phyloP scores from a whole-genome alignment of 2,797 vertebrate genomes.

The Hipposideros larvatus region DNA sequence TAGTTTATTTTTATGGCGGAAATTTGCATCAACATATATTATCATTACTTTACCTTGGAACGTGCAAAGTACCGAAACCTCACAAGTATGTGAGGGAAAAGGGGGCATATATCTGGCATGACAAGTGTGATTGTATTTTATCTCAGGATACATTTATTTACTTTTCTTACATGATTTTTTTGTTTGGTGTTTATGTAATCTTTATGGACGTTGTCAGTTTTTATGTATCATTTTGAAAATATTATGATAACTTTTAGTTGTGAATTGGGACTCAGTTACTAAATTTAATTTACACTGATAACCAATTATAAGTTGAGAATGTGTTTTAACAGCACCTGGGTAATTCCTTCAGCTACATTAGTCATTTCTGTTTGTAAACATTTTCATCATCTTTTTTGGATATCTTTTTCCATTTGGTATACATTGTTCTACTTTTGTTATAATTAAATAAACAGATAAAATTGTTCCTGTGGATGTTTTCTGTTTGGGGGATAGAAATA shows the following conservation, averaged over 20 bases:
- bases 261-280: slow-evolving; percentile 77
- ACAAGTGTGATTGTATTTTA: slow-evolving; percentile 71
- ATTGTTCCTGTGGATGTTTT: slow-evolving; percentile 81
- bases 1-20: slow-evolving; percentile 77
- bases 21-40: slow-evolving; percentile 67
- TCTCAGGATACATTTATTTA: slow-evolving; percentile 56
- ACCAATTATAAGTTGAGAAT: slow-evolving; percentile 70
- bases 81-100: slow-evolving; percentile 30
- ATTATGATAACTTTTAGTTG: slow-evolving; percentile 75
- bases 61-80: slow-evolving; percentile 63
- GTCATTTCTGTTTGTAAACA: slow-evolving; percentile 80
- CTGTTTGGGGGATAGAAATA: slow-evolving; percentile 70
- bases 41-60: slow-evolving; percentile 67
- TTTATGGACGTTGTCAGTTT: slow-evolving; percentile 72
- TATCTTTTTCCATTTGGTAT: slow-evolving; percentile 77
- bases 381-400: slow-evolving; percentile 74
- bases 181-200: slow-evolving; percentile 78
- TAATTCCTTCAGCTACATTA: slow-evolving; percentile 70
- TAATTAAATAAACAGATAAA: slow-evolving; percentile 87
- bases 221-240: slow-evolving; percentile 75
- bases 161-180: slow-evolving; percentile 70
- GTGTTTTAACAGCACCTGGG: slow-evolving; percentile 63
- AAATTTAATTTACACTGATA: slow-evolving; percentile 68
- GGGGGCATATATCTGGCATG: slow-evolving; percentile 38
- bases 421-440: slow-evolving; percentile 83